Percentiles rank a stretch among this genome's conserved stretches.
phyloP scores from a whole-genome alignment of 2,797 vertebrate species.

The Pteronotus mesoamericanus region DNA sequence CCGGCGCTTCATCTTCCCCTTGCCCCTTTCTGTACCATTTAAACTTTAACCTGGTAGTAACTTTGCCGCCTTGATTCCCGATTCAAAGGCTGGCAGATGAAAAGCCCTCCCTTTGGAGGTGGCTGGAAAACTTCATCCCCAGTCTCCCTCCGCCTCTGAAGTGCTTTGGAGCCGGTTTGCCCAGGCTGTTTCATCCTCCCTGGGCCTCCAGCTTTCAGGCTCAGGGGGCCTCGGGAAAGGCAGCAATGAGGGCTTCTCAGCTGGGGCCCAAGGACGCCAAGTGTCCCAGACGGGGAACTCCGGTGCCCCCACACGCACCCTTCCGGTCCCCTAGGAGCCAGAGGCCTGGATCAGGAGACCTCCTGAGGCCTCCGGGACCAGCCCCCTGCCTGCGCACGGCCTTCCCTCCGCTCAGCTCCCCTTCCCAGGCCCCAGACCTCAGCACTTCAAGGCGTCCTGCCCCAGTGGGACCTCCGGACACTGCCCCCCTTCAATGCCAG shows the following conservation, averaged over 20 bases:
- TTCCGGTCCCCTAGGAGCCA: rapidly evolving
- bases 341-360: background rate
- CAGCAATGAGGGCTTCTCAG: slow-evolving; percentile 73
- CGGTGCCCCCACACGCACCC: too few relatives aligned
- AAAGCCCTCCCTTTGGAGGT: slow-evolving; percentile 83
- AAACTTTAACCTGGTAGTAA: slow-evolving; percentile 89
- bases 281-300: background rate
- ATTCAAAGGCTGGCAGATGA: slow-evolving; percentile 86
- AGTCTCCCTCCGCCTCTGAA: slow-evolving; percentile 84
- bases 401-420: slow-evolving; percentile 54
- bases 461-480: slow-evolving; percentile 68
- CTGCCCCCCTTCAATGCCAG: slow-evolving; percentile 64
- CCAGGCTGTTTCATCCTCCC: slow-evolving; percentile 82
- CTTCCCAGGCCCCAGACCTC: slow-evolving; percentile 61
- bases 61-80: slow-evolving; percentile 85
- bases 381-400: background rate
- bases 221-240: slow-evolving; percentile 78
- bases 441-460: slow-evolving; percentile 67
- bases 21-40: slow-evolving; percentile 87
- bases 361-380: background rate
- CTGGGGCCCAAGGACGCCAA: slow-evolving; percentile 32
- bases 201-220: slow-evolving; percentile 80
- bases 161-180: slow-evolving; percentile 83
- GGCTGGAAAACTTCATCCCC: slow-evolving; percentile 86
- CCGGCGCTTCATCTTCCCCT: slow-evolving; percentile 83